A percentile compares a stretch with the other conserved stretches of the same genome.
Conservation (phyloP, 2,797 vertebrate species). For the Podarcis lilfordi region DNA sequence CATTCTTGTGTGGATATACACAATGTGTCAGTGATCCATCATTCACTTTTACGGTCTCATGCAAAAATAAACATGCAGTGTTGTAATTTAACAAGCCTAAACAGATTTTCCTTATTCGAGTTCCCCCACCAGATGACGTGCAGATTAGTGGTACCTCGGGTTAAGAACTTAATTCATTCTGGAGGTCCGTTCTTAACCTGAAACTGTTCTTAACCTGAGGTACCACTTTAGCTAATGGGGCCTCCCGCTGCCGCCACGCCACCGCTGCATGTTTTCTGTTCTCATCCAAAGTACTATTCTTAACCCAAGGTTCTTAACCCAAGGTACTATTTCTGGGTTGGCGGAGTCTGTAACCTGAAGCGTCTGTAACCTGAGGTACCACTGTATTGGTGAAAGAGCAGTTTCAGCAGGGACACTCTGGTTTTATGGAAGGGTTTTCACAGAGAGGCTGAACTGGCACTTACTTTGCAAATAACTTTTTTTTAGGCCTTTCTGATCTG, state of each 20-base stretch:
- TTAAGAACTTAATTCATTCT: no score
- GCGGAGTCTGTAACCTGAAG: no score
- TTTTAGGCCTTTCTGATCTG: background rate
- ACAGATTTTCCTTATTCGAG: background rate
- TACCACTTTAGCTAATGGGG: no score
- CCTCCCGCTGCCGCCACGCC: no score
- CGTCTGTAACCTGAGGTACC: no score
- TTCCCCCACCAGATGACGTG: background rate
- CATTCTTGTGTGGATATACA: background rate
- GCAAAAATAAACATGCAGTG: background rate
- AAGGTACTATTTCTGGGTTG: no score
- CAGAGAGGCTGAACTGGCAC: background rate
- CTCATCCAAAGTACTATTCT: no score
- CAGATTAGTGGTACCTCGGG: background rate
- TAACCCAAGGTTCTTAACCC: no score
- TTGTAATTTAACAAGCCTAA: background rate
- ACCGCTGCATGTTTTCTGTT: no score
- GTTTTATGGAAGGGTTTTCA: background rate
- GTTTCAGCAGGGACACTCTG: background rate
- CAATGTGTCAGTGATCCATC: background rate
- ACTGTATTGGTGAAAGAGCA: background rate
- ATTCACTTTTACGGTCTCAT: background rate
- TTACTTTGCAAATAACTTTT: background rate
- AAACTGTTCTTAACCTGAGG: no score
- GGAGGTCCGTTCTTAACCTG: no score